These are phyloP conservation scores for Anas capensis DNA, from an alignment of 2,797 vertebrate species.

Conservation along the genomic window DNA sequence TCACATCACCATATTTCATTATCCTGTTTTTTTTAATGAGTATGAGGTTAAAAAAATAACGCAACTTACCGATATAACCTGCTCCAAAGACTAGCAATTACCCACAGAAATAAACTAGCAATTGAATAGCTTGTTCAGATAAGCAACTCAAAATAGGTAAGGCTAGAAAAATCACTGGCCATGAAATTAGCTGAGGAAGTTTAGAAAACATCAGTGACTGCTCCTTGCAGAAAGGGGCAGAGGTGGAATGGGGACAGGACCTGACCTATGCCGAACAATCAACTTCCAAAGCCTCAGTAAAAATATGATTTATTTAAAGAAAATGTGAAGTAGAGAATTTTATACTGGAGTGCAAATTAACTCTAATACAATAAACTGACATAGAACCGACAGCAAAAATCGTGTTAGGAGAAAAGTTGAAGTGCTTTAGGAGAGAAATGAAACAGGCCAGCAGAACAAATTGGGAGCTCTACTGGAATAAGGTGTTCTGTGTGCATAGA, in stretches of 20 bases:
- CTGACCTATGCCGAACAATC: not conserved
- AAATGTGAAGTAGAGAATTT: not conserved
- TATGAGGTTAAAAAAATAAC: not conserved
- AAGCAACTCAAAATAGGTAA: not conserved
- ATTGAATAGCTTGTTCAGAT: not conserved
- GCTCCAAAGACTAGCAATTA: not conserved
- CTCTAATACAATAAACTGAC: not conserved
- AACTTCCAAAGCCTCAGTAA: not conserved
- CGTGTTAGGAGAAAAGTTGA: not conserved
- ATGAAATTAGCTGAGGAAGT: not conserved
- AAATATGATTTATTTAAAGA: not conserved
- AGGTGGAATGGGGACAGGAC: not conserved
- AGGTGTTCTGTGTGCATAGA: accelerated
- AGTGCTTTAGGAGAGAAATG: not conserved
- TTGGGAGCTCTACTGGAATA: not conserved
- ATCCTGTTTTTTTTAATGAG: not conserved
- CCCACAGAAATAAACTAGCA: not conserved
- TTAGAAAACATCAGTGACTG: not conserved
- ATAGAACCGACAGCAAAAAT: not conserved
- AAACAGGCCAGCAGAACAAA: not conserved
- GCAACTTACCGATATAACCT: not conserved
- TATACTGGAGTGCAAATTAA: not conserved
- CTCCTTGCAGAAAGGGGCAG: not conserved
- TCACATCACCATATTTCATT: not conserved
- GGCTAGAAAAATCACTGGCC: not conserved